Base-by-base conservation (phyloP, 2,888 invertebrate species). In the Alsophila aescularia region DNA sequence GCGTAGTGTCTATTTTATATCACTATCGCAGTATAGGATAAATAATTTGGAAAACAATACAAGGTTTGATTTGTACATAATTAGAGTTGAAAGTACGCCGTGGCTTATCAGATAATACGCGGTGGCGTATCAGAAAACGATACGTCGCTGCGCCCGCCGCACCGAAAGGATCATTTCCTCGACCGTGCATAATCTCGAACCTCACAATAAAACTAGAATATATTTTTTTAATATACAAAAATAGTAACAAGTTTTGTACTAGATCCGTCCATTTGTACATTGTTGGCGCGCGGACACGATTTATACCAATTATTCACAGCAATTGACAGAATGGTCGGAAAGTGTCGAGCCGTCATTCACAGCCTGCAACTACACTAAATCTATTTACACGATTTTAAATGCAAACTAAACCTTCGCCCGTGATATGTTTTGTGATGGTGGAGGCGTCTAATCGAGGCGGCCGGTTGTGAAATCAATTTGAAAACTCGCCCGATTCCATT, bases 241-340 rank as follows among this genome's bases (percentile, higher is more conserved):
- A 90, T 90, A 90, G 90, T 88, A 90, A 90, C 90, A 87, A 88
- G 84, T 85, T 90, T 90, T 90, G 90, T 90, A 90, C 90, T 90
- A 86, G 77, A 79, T 84, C 77, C 85, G 78, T 88, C 83, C 83
- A 77, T 89, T 89, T 89, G 90, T 89, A 90, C 89, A 87, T 86
- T 70, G 66, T 59, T 51, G 81, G 82, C 83, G 86, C 83, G 83
- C 81, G 81, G 78, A 67, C 81, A 76, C 78, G 75, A 74, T 64
- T n/a, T n/a, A n/a, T n/a, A n/a, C n/a, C n/a, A n/a, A n/a, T n/a
- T 68, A 63, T 58, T 55, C 54, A 61, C 60, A 53, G 55, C 64
- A 67, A 21, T 8, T 9, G 27, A n/a, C 6, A n/a, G 12, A 32
- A 32, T 5, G 12, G 13, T 27, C 6, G 21, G 13, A 16, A 24